phyloP scores from a whole-genome alignment of 2,888 invertebrate species.

The Trissolcus japonicus region DNA sequence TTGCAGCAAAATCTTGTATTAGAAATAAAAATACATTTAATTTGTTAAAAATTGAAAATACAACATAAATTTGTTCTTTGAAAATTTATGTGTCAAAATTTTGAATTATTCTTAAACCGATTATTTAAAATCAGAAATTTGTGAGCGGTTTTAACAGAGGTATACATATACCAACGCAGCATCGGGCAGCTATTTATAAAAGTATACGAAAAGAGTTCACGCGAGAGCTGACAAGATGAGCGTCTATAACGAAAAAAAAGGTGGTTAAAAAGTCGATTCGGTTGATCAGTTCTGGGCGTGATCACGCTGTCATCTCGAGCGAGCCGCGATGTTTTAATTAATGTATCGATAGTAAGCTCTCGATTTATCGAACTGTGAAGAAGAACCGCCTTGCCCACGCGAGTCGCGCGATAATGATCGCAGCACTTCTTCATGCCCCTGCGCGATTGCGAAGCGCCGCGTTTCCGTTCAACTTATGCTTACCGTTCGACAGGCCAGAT shows the following conservation, averaged over 20 bases:
- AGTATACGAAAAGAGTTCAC: constrained; percentile 40
- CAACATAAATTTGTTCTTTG: no score
- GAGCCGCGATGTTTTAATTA: constrained; percentile 73
- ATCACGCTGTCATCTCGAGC: constrained; percentile 68
- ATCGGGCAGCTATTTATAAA: constrained; percentile 55
- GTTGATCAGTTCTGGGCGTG: constrained; percentile 69
- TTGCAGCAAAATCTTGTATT: no score
- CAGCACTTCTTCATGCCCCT: constrained; percentile 49
- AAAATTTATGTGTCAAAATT: no score
- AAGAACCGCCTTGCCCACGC: constrained; percentile 60
- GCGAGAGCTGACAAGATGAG: constrained; percentile 36
- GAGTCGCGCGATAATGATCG: constrained; percentile 67
- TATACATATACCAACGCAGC: constrained; percentile 45
- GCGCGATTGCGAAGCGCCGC: constrained; percentile 30
- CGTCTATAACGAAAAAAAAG: constrained; percentile 58
- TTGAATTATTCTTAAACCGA: no score
- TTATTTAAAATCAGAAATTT: background rate
- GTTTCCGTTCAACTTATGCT: constrained; percentile 21
- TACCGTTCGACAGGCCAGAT: constrained; percentile 26
- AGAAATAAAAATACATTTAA: no score
- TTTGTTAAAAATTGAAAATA: no score
- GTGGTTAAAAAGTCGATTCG: constrained; percentile 63
- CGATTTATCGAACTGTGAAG: constrained; percentile 63
- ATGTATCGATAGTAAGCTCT: constrained; percentile 70
- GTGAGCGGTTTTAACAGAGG: background rate